These are phyloP conservation scores for Sinelater perroti DNA, from an alignment of 2,888 invertebrate species.

Conservation along the genomic window DNA sequence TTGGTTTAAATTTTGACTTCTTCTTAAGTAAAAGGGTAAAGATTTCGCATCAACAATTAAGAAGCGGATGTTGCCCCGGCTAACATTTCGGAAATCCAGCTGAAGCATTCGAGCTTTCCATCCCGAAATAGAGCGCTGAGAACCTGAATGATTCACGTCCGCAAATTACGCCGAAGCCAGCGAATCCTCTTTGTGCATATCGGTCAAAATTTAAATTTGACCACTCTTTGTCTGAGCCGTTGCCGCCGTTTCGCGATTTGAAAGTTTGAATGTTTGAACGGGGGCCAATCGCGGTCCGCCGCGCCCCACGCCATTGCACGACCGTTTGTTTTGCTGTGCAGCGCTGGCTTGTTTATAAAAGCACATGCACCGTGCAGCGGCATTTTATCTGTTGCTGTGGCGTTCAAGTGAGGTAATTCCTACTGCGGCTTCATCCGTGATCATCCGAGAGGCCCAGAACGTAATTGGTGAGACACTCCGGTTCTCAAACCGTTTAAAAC, in stretches of 20 bases:
- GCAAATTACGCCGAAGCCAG: background rate
- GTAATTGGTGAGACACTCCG: conserved; percentile 4
- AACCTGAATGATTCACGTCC: too few relatives aligned
- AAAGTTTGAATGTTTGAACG: conserved; percentile 20
- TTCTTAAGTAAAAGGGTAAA: too few relatives aligned
- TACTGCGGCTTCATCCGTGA: background rate
- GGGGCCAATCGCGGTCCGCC: background rate
- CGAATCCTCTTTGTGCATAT: background rate
- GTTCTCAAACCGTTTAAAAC: too few relatives aligned
- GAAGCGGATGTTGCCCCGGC: too few relatives aligned
- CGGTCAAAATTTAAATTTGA: conserved; percentile 23
- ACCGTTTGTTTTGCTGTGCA: conserved; percentile 1
- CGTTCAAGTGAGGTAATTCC: too few relatives aligned
- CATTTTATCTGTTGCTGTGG: too few relatives aligned
- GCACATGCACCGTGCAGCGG: background rate
- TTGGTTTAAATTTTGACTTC: too few relatives aligned
- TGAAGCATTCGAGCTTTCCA: too few relatives aligned
- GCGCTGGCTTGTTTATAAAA: conserved; percentile 8
- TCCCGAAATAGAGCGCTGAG: too few relatives aligned
- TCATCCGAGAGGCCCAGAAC: background rate
- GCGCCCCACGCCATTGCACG: background rate
- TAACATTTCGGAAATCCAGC: too few relatives aligned
- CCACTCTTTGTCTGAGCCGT: conserved; percentile 14
- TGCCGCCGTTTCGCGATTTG: too few relatives aligned
- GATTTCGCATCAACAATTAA: too few relatives aligned